Evolutionary conservation across 1,140 invertebrate species (phyloP).

Genomic region (Drosophila sturtevanti): DNA sequence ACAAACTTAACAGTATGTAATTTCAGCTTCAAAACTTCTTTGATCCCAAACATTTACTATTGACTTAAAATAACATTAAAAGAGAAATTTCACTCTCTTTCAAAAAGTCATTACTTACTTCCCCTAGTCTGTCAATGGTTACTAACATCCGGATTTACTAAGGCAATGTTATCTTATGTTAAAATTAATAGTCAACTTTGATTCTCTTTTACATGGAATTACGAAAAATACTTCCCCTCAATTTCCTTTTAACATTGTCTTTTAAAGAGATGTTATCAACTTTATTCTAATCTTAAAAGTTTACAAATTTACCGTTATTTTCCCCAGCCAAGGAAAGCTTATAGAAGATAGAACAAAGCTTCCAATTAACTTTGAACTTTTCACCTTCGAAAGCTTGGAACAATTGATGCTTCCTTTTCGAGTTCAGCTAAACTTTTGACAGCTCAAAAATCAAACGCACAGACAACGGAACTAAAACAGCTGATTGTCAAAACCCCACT

Average conservation of each 20-base stretch:
- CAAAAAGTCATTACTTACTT: not conserved
- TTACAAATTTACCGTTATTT: slow-evolving; percentile 50
- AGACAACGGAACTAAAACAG: slow-evolving; percentile 34
- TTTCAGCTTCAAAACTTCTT: not conserved
- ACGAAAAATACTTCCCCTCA: too few relatives aligned
- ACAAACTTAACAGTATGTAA: not conserved
- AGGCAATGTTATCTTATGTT: too few relatives aligned
- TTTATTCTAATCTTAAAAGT: slow-evolving; percentile 1
- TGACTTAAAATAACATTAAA: not conserved
- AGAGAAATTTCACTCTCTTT: not conserved
- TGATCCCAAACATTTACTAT: not conserved
- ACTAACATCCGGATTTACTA: too few relatives aligned
- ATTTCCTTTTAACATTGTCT: not conserved
- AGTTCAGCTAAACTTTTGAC: slow-evolving; percentile 40
- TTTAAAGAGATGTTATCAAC: not conserved
- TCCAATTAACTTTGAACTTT: slow-evolving; percentile 14
- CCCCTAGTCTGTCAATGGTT: not conserved
- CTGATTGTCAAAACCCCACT: slow-evolving; percentile 61
- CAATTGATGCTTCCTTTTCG: slow-evolving; percentile 45
- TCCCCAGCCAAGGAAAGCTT: slow-evolving; percentile 17
- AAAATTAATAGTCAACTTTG: too few relatives aligned
- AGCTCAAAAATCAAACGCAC: slow-evolving; percentile 27
- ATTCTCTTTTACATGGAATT: too few relatives aligned
- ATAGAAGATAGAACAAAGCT: slow-evolving; percentile 16
- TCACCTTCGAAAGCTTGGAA: slow-evolving; percentile 26